Conservation (phyloP, 2,888 invertebrate genomes). For the Scaptomyza flava region DNA sequence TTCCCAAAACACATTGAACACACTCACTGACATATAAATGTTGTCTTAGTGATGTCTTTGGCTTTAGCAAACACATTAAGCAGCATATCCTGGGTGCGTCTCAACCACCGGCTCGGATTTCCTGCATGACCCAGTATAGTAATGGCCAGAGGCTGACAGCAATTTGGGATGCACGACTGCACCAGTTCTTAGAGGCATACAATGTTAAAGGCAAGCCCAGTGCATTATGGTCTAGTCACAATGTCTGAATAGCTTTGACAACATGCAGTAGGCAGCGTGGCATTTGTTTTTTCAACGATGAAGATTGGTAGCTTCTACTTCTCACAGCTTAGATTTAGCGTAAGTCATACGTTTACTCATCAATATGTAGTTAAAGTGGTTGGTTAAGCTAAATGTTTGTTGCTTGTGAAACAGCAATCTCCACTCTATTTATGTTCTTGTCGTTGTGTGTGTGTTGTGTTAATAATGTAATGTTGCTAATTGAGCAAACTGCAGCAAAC, state of each 20-base stretch:
- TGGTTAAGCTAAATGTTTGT: background rate
- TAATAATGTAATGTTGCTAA: constrained; percentile 67
- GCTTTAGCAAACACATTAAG: constrained; percentile 56
- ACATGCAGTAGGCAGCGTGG: too few relatives aligned
- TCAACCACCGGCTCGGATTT: constrained; percentile 43
- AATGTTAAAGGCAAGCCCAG: constrained; percentile 20
- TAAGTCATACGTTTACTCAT: background rate
- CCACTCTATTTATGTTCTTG: background rate
- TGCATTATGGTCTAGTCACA: constrained; percentile 21
- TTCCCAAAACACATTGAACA: constrained; percentile 65
- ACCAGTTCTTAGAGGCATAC: constrained; percentile 46
- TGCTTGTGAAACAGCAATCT: background rate
- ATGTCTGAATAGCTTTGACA: constrained; percentile 9
- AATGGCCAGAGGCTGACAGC: constrained; percentile 47
- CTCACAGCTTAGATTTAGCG: background rate
- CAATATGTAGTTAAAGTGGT: background rate
- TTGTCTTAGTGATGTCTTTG: constrained; percentile 43
- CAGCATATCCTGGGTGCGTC: constrained; percentile 67
- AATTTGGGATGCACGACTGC: constrained; percentile 76
- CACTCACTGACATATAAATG: background rate
- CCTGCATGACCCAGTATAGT: constrained; percentile 53
- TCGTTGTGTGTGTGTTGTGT: constrained; percentile 47
- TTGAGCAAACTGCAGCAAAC: constrained; percentile 50
- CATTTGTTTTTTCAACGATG: background rate
- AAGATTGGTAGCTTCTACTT: background rate